Conservation (phyloP, 2,888 invertebrate species). For the Phortica okadai region DNA sequence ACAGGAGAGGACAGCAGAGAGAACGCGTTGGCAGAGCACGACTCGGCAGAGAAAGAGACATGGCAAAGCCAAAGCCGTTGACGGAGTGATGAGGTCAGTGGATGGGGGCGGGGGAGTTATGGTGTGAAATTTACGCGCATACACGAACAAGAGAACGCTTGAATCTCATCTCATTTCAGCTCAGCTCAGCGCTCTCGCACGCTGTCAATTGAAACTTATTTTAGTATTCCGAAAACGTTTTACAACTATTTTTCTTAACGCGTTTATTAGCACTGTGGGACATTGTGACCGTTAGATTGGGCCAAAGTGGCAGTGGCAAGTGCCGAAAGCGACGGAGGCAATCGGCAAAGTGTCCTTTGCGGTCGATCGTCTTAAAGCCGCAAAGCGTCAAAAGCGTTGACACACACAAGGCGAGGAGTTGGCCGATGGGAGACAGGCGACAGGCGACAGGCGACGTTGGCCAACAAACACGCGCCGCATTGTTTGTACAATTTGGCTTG, state of each 20-base stretch:
- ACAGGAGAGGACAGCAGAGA: too few relatives aligned
- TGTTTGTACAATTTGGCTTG: background rate
- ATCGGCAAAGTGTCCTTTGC: conserved; percentile 8
- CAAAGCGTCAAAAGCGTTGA: background rate
- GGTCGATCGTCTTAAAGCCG: background rate
- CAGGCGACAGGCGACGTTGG: too few relatives aligned
- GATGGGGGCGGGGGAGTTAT: background rate
- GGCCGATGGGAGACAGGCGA: too few relatives aligned
- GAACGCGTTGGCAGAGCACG: too few relatives aligned
- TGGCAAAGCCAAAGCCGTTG: background rate
- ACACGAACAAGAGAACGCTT: background rate
- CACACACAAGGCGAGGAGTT: conserved; percentile 14
- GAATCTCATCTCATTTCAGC: background rate
- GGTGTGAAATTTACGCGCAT: background rate
- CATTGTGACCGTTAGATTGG: conserved; percentile 28
- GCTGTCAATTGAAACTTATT: conserved; percentile 67
- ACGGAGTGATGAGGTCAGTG: background rate
- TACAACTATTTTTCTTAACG: conserved; percentile 72
- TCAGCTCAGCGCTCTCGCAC: background rate
- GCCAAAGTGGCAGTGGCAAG: conserved; percentile 33
- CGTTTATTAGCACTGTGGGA: conserved; percentile 66
- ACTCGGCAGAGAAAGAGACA: background rate
- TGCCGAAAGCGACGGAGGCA: conserved; percentile 38
- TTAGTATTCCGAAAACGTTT: conserved; percentile 72
- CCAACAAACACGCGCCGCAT: background rate